A percentile compares a stretch with the other conserved stretches of the same genome.
Evolutionary conservation across 2,888 invertebrate genomes (phyloP).

Genomic region (Leucozona laternaria): DNA sequence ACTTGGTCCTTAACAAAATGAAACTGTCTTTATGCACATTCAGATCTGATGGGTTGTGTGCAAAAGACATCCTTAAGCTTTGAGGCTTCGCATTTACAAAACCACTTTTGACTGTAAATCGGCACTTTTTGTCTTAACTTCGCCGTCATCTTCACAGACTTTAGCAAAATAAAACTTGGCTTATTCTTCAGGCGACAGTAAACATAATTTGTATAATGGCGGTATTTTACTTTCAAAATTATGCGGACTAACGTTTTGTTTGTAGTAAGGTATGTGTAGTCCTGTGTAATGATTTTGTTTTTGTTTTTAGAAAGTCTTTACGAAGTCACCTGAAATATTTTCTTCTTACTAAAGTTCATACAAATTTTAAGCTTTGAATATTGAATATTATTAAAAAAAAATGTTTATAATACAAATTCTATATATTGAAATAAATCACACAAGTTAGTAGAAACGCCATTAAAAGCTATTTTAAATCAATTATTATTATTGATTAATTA

Average conservation of each 20-base stretch:
- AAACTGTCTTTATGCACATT: conserved; percentile 2
- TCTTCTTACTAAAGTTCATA: too few species aligned
- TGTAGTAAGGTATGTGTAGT: not conserved
- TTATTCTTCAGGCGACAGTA: not conserved
- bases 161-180: not conserved
- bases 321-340: too few species aligned
- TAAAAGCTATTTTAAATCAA: too few species aligned
- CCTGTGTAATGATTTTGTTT: not conserved
- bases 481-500: too few species aligned
- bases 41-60: not conserved
- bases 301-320: too few species aligned
- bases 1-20: conserved; percentile 48
- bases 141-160: not conserved
- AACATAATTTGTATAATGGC: not conserved
- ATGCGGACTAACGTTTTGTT: not conserved
- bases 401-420: too few species aligned
- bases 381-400: too few species aligned
- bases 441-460: too few species aligned
- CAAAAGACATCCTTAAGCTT: not conserved
- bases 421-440: too few species aligned
- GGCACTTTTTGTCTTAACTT: not conserved
- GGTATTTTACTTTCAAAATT: not conserved
- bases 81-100: not conserved
- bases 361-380: too few species aligned
- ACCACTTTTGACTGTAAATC: not conserved